Percentiles rank a stretch among this genome's conserved stretches.
Evolutionary conservation across 2,888 invertebrate genomes (phyloP).

Genomic region (Chromoteleia sp.): DNA sequence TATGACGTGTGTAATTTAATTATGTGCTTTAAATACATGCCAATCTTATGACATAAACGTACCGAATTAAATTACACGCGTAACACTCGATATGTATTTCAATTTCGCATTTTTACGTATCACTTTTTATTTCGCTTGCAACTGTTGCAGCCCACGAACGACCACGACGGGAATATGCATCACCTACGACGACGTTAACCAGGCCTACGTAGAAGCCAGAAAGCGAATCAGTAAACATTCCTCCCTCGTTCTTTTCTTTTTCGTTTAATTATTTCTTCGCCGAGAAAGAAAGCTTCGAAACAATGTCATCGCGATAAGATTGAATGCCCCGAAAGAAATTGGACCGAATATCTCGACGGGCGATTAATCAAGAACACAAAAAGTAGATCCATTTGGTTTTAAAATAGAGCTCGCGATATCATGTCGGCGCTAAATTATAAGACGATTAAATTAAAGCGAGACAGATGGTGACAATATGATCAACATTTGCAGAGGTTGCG

Average conservation of each 20-base stretch:
- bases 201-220: constrained; percentile 94
- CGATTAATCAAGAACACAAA: constrained; percentile 3
- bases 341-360: constrained; percentile 1
- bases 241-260: constrained; percentile 8
- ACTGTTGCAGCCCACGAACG: constrained; percentile 84
- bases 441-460: constrained; percentile 19
- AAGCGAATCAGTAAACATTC: constrained; percentile 93
- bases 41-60: too few species aligned
- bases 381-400: not conserved
- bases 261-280: not conserved
- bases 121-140: too few species aligned
- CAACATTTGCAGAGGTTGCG: constrained; percentile 88
- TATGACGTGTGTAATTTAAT: too few species aligned
- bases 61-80: too few species aligned
- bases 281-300: constrained; percentile 20
- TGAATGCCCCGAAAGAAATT: not conserved
- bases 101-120: too few species aligned
- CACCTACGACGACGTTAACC: constrained; percentile 95
- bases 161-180: constrained; percentile 91
- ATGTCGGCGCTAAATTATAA: constrained; percentile 3
- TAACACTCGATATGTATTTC: too few species aligned
- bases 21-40: too few species aligned
- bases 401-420: not conserved
- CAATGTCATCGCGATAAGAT: constrained; percentile 42
- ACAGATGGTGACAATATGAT: constrained; percentile 39